Base-by-base conservation (phyloP, 2,113 vertebrate species). In the Picathartes gymnocephalus region DNA sequence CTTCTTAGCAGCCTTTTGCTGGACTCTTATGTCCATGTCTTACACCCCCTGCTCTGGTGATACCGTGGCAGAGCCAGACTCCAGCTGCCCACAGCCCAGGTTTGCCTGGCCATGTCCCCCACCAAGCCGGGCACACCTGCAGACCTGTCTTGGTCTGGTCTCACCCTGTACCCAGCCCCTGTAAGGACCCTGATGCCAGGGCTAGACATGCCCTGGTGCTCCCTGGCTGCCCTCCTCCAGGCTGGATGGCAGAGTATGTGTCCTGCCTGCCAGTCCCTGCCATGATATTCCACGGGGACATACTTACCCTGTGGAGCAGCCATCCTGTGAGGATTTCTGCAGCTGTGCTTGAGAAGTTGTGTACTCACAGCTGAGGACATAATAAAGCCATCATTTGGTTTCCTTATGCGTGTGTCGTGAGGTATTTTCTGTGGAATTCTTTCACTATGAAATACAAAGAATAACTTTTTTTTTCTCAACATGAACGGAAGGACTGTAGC, bases 231-330 rank as follows among this genome's bases (percentile, higher is more conserved):
- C 10, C 13, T 44, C 31, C 11, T 82, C 16, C 22, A 11, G 9
- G 3, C 3, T 50, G 22, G 4, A 6, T 7, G 0, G 13, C 54
- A 15, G 13, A 9, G 9, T 28, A 11, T 2, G 2, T 1, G 15
- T 76, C 15, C 27, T 86, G 39, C 8, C 8, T 86, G 44, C 37
- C 22, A 44, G 7, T 6, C 7, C 21, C 25, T 64, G 9, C 3
- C 23, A 9, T 24, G 22, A 22, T 2, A 10, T 11, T 39, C 24
- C 35, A 15, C 13, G 8, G 16, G 9, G 14, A 45, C 14, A 47
- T 22, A 13, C 2, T 5, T 9, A 28, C 3, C 2, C 6, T 15
- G 53, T 13, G 27, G 24, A 81, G 8, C 6, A 57, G 4, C 18
- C 2, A 0, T 23, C 8, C 27, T 24, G 8, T 30, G 35, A 80